Evolutionary conservation across 2,888 invertebrate genomes (phyloP).

Genomic region (Ctena decussata): DNA sequence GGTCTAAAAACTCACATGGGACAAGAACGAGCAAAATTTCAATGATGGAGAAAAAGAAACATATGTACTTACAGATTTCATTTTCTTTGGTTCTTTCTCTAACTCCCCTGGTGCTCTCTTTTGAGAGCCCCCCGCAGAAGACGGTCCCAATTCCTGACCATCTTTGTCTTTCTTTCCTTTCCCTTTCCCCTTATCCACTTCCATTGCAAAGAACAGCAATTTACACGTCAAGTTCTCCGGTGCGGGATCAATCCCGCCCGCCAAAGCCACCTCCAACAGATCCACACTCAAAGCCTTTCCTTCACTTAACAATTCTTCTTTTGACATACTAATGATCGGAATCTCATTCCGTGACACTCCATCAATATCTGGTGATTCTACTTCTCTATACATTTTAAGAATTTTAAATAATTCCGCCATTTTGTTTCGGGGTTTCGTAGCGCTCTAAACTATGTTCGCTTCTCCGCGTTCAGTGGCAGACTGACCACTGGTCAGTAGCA

Average conservation of each 20-base stretch:
- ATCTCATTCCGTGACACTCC: neutral
- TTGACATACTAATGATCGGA: neutral
- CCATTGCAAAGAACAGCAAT: neutral
- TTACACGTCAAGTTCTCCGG: neutral
- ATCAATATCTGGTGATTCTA: neutral
- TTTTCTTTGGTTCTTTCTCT: too few relatives aligned
- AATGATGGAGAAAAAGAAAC: too few relatives aligned
- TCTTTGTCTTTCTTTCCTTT: too few relatives aligned
- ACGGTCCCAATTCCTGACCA: too few relatives aligned
- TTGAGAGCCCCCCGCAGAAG: too few relatives aligned
- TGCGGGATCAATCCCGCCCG: neutral
- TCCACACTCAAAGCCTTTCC: neutral
- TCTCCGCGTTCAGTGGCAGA: too few relatives aligned
- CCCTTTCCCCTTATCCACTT: neutral
- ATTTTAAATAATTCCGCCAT: neutral
- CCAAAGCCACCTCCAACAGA: neutral
- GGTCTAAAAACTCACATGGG: too few relatives aligned
- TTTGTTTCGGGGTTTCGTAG: neutral
- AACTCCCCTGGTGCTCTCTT: too few relatives aligned
- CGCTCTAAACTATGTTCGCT: neutral
- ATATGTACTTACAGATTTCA: too few relatives aligned
- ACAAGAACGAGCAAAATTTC: too few relatives aligned
- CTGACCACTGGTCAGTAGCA: too few relatives aligned
- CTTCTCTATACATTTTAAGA: neutral
- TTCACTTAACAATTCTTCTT: neutral